Percentiles rank a stretch among this genome's conserved stretches.
Conservation (phyloP, 2,797 vertebrate species). For the Benthosema pterotum region DNA sequence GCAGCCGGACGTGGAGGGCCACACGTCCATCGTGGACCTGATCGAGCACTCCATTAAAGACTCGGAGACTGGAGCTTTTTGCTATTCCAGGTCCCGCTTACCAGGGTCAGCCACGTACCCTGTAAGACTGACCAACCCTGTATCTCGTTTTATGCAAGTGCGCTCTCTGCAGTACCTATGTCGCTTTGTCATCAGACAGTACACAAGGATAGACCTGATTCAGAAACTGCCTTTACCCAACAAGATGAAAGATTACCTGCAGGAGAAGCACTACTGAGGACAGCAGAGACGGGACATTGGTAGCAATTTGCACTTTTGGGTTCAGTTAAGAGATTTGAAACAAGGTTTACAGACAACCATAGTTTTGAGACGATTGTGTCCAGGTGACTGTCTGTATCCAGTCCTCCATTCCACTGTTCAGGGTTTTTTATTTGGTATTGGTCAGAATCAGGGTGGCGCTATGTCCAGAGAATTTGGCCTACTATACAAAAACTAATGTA, state of each 20-base stretch:
- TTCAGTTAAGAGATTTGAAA: conserved; percentile 85
- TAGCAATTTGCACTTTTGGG: conserved; percentile 95
- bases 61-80: conserved; percentile 98
- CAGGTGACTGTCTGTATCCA: conserved; percentile 61
- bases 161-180: conserved; percentile 98
- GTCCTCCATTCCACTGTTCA: conserved; percentile 70
- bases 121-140: conserved; percentile 94
- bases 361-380: conserved; percentile 82
- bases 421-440: conserved; percentile 54
- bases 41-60: conserved; percentile 98
- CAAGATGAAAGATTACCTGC: conserved; percentile 99
- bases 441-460: conserved; percentile 53
- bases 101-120: conserved; percentile 98
- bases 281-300: conserved; percentile 77
- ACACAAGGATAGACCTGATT: conserved; percentile 98
- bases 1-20: conserved; percentile 97
- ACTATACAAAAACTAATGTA: conserved; percentile 50
- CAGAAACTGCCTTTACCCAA: conserved; percentile 99
- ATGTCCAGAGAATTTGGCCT: conserved; percentile 44
- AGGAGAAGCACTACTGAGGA: conserved; percentile 99
- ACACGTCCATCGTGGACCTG: conserved; percentile 96
- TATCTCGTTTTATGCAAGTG: conserved; percentile 99
- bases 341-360: conserved; percentile 92
- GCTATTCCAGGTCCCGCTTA: conserved; percentile 95
- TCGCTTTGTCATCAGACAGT: conserved; percentile 97